Percentiles rank a stretch among this genome's conserved stretches.
Evolutionary conservation across 2,797 vertebrate genomes (phyloP).

Genomic region (Poecilia gillii): DNA sequence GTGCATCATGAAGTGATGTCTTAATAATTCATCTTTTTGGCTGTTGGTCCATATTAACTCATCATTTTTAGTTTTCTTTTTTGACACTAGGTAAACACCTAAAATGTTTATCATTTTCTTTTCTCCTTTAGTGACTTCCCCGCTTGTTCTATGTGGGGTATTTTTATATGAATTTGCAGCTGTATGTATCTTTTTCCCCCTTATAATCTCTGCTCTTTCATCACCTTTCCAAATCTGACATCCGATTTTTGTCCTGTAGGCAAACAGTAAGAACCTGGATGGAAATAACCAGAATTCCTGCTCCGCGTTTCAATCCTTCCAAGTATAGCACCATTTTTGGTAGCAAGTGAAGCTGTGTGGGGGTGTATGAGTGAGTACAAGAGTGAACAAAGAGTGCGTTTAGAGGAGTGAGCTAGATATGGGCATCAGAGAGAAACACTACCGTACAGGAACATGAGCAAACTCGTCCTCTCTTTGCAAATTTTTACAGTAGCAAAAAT

Average conservation of each 20-base stretch:
- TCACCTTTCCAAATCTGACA: conserved; percentile 22
- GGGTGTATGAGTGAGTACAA: conserved; percentile 73
- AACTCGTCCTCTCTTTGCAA: conserved; percentile 5
- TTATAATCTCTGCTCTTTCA: conserved; percentile 40
- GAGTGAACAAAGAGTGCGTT: conserved; percentile 67
- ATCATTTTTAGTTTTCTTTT: neutral
- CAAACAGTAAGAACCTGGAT: conserved; percentile 28
- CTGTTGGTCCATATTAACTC: neutral
- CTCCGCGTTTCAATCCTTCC: conserved; percentile 59
- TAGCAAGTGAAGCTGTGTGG: conserved; percentile 66
- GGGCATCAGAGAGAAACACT: conserved; percentile 45
- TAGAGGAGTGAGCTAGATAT: conserved; percentile 58
- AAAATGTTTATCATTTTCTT: neutral
- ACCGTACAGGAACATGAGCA: conserved; percentile 35
- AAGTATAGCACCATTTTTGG: conserved; percentile 70
- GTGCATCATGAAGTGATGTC: neutral
- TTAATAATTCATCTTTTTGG: neutral
- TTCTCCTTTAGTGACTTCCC: neutral
- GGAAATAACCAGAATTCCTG: conserved; percentile 56
- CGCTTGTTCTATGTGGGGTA: neutral
- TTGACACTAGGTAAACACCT: neutral
- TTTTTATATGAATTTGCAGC: conserved; percentile 1
- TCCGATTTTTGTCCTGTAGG: conserved; percentile 29
- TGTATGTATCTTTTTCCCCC: conserved; percentile 24
- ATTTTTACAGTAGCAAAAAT: conserved; percentile 8